Evolutionary conservation across 2,113 vertebrate genomes (phyloP), one percentile per base, ranked within the genome.

Genomic region (Neotragus pygmaeus): DNA sequence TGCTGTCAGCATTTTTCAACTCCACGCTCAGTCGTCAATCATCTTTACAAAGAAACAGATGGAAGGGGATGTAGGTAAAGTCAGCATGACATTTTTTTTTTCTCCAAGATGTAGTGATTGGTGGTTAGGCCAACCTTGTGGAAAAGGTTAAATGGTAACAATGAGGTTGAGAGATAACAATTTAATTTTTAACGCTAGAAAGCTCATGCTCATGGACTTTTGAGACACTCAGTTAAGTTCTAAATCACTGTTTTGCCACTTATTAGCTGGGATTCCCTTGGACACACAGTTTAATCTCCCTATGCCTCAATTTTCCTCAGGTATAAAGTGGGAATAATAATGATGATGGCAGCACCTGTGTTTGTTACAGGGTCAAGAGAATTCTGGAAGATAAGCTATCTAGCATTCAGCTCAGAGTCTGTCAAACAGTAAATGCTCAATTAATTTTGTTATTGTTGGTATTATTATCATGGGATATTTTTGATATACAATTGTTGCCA

Each of bases 11-110:
- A 28, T 66, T 70, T 91, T 90, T 83, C 91, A 51, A 28, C 28
- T 88, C 9, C 33, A 81, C n/a, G 14, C 87, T 96, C 57, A 77
- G 51, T 64, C 6, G 1, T 96, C 96, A 97, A 88, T 97, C 94
- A 88, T 92, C 66, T 93, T 88, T 95, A 66, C 75, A 88, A 88
- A 94, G 43, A 60, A 90, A 93, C 58, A 90, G 83, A 87, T 81
- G 58, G 77, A 91, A 94, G 12, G 33, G 25, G 8, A 33, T 7
- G 12, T 58, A 55, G 13, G 8, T 30, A 45, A 39, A 82, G 25
- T 75, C 36, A 15, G 30, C 19, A 21, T 5, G 51, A 33, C 21
- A 47, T 62, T 10, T 15, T 33, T 51, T 55, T 51, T 55, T 10
- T 7, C 30, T 33, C 51, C 9, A 82, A 82, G 81, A 53, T 25